Percentiles rank a stretch among this genome's conserved stretches.
Conservation (phyloP, 2,888 invertebrate genomes). For the Amphipyra tragopoginis region DNA sequence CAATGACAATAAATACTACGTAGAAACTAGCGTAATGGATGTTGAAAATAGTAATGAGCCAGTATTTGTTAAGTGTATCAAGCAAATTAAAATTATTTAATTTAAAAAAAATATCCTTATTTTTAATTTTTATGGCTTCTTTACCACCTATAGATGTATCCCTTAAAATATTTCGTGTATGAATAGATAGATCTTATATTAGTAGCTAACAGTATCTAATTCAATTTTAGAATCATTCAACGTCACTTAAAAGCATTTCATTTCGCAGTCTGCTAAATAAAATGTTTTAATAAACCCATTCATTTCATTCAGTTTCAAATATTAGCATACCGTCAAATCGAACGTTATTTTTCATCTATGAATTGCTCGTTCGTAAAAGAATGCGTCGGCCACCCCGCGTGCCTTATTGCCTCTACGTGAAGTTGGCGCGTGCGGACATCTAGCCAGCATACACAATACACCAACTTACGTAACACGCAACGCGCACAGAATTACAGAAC, state of each 20-base stretch:
- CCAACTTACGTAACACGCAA: conserved; percentile 81
- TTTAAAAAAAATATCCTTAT: too few relatives aligned
- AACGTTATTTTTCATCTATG: conserved; percentile 68
- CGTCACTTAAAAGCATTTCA: conserved; percentile 4
- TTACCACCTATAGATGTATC: too few relatives aligned
- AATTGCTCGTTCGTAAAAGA: conserved; percentile 74
- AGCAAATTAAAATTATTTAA: too few relatives aligned
- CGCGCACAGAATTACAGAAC: conserved; percentile 83
- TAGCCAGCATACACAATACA: conserved; percentile 71
- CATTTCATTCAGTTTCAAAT: conserved; percentile 19
- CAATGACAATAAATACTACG: too few relatives aligned
- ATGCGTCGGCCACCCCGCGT: conserved; percentile 84
- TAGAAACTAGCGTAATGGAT: too few relatives aligned
- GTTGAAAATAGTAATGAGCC: too few relatives aligned
- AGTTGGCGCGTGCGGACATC: conserved; percentile 79
- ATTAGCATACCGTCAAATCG: conserved; percentile 50
- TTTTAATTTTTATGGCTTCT: too few relatives aligned
- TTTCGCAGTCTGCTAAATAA: conserved; percentile 11
- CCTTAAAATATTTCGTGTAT: too few relatives aligned
- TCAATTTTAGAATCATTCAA: conserved; percentile 36
- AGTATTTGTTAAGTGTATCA: too few relatives aligned
- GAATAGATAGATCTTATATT: too few relatives aligned
- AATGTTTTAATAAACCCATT: conserved; percentile 6
- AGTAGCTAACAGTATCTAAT: conserved; percentile 1
- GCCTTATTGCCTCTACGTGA: conserved; percentile 78